Evolutionary conservation across 2,113 vertebrate genomes (phyloP), one percentile per base, ranked within the genome.

Genomic region (Scalopus aquaticus): DNA sequence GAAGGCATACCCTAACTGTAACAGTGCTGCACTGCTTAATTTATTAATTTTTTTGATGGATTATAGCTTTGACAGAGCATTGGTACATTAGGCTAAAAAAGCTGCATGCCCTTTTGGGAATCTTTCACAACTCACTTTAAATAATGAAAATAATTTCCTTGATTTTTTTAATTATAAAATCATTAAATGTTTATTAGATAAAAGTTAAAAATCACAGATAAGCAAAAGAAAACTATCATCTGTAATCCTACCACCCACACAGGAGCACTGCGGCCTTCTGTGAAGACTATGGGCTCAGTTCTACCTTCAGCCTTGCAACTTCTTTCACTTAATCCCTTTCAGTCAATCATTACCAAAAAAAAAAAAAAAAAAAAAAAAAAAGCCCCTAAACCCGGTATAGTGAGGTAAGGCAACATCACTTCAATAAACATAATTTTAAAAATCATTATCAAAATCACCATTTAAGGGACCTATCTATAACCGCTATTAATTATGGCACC

Each of bases 141-240:
- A 82, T 67, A 85, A 92, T 73, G 51, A 94, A 91, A 91, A 77
- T 54, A 73, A 93, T 35, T 87, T 79, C 44, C 10, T 73, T 65
- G 42, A 22, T 28, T 88, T 83, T 90, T 81, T 83, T 37, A 3
- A 78, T 89, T 44, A 77, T 0, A 74, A 96, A 94, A 70, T 39
- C n/a, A 91, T 58, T 91, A 26, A 91, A 58, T 82, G 62, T 74
- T 92, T 77, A 86, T 67, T 65, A 82, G 22, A 67, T 39, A 81
- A 83, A 86, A 42, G 49, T 54, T 69, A 24, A n/a, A 82, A 93
- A 85, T 56, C 39, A 58, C 19, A 39, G 28, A 84, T 35, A 93
- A 90, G 73, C 49, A 93, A 74, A 92, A 72, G 1, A 44, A 37
- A 37, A 81, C 19, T 37, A 30, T 17, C 5, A 26, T 30, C 32